Conservation (phyloP, 2,113 vertebrate species). For the Xenopus tropicalis region UCB_Xtro_10.0 CM004445.2:67436001-67436500, state of each 20-base stretch:
- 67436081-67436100: not conserved
- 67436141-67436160: not conserved
- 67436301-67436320: too few species aligned
- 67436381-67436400: not conserved
- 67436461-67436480: too few species aligned
- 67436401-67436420: too few species aligned
- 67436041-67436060: constrained; percentile 38
- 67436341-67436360: not conserved
- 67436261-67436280: too few species aligned
- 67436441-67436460: too few species aligned
- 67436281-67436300: too few species aligned
- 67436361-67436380: not conserved
- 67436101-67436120: constrained; percentile 3
- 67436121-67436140: not conserved
- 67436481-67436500: too few species aligned
- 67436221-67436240: too few species aligned
- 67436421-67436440: too few species aligned
- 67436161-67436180: not conserved
- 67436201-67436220: not conserved
- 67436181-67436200: not conserved
- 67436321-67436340: too few species aligned
- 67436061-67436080: constrained; percentile 14
- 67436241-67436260: too few species aligned
- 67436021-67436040: constrained; percentile 29
- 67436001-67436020: constrained; percentile 43